Evolutionary conservation across 2,113 vertebrate species (phyloP).

Genomic region (Ceratotherium simum): DNA sequence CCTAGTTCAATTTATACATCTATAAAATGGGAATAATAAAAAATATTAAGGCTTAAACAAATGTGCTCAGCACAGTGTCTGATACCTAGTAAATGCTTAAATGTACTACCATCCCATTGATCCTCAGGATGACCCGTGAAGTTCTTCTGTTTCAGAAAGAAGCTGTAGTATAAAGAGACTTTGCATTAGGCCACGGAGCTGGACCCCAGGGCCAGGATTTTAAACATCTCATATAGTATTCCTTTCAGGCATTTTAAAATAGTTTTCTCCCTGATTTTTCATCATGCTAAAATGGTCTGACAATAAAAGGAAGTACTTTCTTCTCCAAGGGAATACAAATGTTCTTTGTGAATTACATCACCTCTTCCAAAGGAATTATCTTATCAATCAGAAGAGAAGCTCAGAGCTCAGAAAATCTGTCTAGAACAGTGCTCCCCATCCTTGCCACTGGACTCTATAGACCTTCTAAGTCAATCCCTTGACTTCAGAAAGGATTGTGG

Average conservation of each 20-base stretch:
- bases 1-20: background rate
- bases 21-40: background rate
- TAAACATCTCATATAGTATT: constrained; percentile 12
- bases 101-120: fast-evolving
- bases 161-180: background rate
- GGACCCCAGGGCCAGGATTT: background rate
- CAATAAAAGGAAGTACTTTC: constrained; percentile 75
- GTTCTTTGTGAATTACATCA: constrained; percentile 76
- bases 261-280: constrained; percentile 54
- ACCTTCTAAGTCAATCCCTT: background rate
- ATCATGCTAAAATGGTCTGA: constrained; percentile 66
- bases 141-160: background rate
- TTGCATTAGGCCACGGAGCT: background rate
- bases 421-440: too few species aligned
- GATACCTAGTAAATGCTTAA: background rate
- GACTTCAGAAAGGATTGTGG: background rate
- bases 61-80: background rate
- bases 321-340: constrained; percentile 75
- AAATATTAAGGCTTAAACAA: background rate
- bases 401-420: background rate
- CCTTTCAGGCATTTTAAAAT: constrained; percentile 9
- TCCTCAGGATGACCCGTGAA: background rate
- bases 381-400: constrained; percentile 70
- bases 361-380: constrained; percentile 82
- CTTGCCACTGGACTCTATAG: background rate